These are phyloP conservation scores for Cerceris rybyensis DNA, from an alignment of 2,888 invertebrate species.

Conservation along the genomic window DNA sequence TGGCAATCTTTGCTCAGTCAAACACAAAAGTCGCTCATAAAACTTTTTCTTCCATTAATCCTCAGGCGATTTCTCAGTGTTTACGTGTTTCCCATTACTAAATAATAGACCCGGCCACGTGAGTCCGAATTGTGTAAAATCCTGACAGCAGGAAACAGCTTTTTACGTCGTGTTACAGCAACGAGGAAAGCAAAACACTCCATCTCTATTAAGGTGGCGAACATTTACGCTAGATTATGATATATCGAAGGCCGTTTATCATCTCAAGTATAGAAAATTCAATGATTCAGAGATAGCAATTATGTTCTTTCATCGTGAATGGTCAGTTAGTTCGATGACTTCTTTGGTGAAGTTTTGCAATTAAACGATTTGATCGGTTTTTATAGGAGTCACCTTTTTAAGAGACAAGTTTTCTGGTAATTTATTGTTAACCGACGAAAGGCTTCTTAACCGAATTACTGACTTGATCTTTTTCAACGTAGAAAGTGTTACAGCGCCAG, in stretches of 20 bases:
- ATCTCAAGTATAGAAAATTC: conserved; percentile 7
- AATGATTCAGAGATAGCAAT: background rate
- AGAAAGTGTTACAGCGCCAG: too few relatives aligned
- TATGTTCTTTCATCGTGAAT: background rate
- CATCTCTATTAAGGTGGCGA: conserved; percentile 13
- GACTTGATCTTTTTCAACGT: too few relatives aligned
- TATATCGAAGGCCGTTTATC: conserved; percentile 15
- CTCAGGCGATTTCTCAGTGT: background rate
- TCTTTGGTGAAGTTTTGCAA: too few relatives aligned
- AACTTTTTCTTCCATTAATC: background rate
- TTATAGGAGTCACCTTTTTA: too few relatives aligned
- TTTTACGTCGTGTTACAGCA: conserved; percentile 23
- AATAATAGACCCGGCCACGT: background rate
- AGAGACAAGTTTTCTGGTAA: too few relatives aligned
- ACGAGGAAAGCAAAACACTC: conserved; percentile 1
- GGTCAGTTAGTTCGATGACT: background rate
- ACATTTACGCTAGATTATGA: conserved; percentile 40
- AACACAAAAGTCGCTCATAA: background rate
- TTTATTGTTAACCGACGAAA: too few relatives aligned
- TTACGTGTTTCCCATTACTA: conserved; percentile 5
- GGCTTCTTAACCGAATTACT: too few relatives aligned
- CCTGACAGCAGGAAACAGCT: conserved; percentile 18
- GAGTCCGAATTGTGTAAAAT: background rate
- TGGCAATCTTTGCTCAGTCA: background rate
- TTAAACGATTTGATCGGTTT: too few relatives aligned